Conservation (phyloP, 2,797 vertebrate species). For the Danio aesculapii region DNA sequence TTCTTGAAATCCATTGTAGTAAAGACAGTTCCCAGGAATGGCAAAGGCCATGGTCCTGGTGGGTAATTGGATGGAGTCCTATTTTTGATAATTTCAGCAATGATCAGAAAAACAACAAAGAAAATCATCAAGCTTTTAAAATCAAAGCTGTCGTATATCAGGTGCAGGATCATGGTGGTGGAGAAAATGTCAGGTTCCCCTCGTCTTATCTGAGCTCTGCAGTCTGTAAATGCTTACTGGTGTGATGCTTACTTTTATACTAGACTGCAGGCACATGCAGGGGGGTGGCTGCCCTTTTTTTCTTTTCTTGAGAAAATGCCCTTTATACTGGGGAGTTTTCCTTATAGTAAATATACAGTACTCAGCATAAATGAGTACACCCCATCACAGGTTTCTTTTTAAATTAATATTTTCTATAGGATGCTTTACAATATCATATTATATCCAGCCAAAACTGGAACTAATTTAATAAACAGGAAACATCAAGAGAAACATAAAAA, state of each 20-base stretch:
- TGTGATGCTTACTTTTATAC: neutral
- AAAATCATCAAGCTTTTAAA: conserved; percentile 67
- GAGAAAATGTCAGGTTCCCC: neutral
- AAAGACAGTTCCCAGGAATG: conserved; percentile 83
- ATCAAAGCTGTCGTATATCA: conserved; percentile 69
- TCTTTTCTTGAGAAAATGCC: too few relatives aligned
- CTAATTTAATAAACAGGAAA: too few relatives aligned
- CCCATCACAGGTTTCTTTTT: too few relatives aligned
- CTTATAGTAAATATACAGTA: too few relatives aligned
- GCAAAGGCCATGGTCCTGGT: conserved; percentile 79
- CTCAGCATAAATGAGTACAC: too few relatives aligned
- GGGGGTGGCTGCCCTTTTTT: too few relatives aligned
- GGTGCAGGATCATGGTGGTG: conserved; percentile 70
- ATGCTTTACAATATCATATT: too few relatives aligned
- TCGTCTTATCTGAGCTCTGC: neutral
- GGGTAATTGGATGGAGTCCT: conserved; percentile 78
- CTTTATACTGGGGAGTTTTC: too few relatives aligned
- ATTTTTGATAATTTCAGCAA: conserved; percentile 76
- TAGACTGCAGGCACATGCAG: neutral
- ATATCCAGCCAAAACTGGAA: too few relatives aligned
- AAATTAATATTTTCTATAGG: too few relatives aligned
- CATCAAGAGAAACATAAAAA: too few relatives aligned
- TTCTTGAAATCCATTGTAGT: conserved; percentile 70
- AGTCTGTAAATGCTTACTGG: neutral
- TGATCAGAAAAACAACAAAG: conserved; percentile 69